A percentile compares a stretch with the other conserved stretches of the same genome.
Conservation (phyloP, 1,140 invertebrate genomes). For the Aleiodes sp. region DNA sequence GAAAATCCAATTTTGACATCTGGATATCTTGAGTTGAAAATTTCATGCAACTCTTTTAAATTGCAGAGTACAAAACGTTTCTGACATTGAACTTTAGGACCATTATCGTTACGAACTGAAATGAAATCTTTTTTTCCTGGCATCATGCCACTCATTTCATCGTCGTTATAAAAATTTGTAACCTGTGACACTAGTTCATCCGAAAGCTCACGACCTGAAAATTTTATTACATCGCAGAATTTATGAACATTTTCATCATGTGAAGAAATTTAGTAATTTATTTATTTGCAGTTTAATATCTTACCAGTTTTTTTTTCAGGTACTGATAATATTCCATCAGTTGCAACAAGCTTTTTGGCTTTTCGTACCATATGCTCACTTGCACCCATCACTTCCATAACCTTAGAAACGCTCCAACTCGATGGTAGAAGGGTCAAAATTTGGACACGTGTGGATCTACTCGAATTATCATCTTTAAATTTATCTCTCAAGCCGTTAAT, state of each 20-base stretch:
- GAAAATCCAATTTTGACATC: slow-evolving; percentile 42
- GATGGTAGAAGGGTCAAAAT: slow-evolving; percentile 29
- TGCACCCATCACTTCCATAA: slow-evolving; percentile 27
- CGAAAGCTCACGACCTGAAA: slow-evolving; percentile 13
- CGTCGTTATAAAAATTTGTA: slow-evolving; percentile 28
- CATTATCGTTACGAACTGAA: slow-evolving; percentile 23
- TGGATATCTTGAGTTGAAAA: slow-evolving; percentile 25
- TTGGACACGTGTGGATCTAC: slow-evolving; percentile 19
- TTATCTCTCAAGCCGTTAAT: slow-evolving; percentile 26
- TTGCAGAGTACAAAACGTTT: slow-evolving; percentile 32
- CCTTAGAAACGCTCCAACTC: slow-evolving; percentile 24
- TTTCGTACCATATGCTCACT: slow-evolving; percentile 24
- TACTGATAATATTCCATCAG: slow-evolving; percentile 24
- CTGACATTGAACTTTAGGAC: slow-evolving; percentile 23
- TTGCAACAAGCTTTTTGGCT: slow-evolving; percentile 26
- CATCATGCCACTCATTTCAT: slow-evolving; percentile 18
- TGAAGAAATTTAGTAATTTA: neutral
- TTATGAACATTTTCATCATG: neutral
- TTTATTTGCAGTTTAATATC: neutral
- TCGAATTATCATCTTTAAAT: slow-evolving; percentile 27
- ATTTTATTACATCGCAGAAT: slow-evolving; percentile 15
- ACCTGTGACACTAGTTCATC: slow-evolving; percentile 1
- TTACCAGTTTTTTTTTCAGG: slow-evolving; percentile 25
- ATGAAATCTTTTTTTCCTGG: slow-evolving; percentile 39
- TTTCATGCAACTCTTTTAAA: slow-evolving; percentile 24